These are phyloP conservation scores for Cantharis flavilabris DNA, from an alignment of 2,888 invertebrate genomes.

Conservation along the genomic window DNA sequence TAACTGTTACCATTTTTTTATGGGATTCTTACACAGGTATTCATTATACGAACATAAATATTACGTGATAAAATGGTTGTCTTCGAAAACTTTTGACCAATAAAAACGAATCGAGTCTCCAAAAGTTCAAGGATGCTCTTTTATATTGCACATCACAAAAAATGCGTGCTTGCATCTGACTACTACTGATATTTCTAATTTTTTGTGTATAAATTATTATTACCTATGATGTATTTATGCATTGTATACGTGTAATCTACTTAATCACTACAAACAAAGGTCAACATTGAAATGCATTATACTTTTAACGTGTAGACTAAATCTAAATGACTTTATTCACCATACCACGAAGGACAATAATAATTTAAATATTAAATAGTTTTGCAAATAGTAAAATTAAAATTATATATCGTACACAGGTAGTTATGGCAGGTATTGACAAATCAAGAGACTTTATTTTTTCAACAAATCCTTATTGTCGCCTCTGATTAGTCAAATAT, in stretches of 20 bases:
- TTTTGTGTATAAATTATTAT: neutral
- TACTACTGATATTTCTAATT: neutral
- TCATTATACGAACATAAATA: neutral
- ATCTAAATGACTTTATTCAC: neutral
- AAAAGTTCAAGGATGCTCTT: neutral
- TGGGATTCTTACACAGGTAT: no score
- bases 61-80: neutral
- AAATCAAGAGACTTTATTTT: neutral
- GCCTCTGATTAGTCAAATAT: neutral
- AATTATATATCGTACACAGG: neutral
- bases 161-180: neutral
- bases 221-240: neutral
- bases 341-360: neutral
- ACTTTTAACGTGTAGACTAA: no score
- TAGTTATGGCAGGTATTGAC: neutral
- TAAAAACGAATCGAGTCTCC: neutral
- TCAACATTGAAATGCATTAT: neutral
- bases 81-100: neutral
- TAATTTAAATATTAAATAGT: neutral
- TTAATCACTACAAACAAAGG: neutral
- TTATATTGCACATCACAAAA: neutral
- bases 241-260: neutral
- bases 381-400: neutral
- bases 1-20: no score
- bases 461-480: neutral